Evolutionary conservation across 1,140 invertebrate species (phyloP).

Genomic region (Periplaneta americana): DNA sequence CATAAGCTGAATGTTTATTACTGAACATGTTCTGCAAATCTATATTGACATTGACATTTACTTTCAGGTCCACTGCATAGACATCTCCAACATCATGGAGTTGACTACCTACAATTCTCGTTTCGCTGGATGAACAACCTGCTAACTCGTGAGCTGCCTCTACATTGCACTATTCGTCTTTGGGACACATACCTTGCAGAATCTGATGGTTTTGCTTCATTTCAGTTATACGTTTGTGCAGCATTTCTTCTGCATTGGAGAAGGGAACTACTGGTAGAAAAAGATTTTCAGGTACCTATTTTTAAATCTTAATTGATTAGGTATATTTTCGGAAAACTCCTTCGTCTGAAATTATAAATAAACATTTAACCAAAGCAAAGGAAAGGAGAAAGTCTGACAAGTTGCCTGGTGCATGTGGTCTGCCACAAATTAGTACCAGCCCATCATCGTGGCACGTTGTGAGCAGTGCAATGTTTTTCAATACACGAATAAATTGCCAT

Average conservation of each 20-base stretch:
- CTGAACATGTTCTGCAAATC: no score
- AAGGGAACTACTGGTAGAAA: slow-evolving; percentile 79
- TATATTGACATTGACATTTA: no score
- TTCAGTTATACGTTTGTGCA: slow-evolving; percentile 98
- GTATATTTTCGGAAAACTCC: background rate
- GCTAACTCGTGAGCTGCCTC: slow-evolving; percentile 92
- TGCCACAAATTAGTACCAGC: no score
- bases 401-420: no score
- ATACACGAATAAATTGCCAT: no score
- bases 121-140: slow-evolving; percentile 99
- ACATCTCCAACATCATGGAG: slow-evolving; percentile 87
- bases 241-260: slow-evolving; percentile 97
- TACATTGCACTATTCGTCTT: slow-evolving; percentile 94
- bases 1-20: no score
- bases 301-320: background rate
- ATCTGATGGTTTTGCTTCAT: slow-evolving; percentile 91
- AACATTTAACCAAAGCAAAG: background rate
- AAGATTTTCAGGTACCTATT: slow-evolving; percentile 85
- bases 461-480: no score
- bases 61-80: slow-evolving; percentile 74
- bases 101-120: slow-evolving; percentile 98
- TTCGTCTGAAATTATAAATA: background rate
- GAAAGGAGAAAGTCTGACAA: background rate
- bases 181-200: slow-evolving; percentile 99
- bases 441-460: no score